Evolutionary conservation across 2,113 vertebrate species (phyloP), one percentile per base, ranked within the genome.

Genomic region (Hylia prasina): DNA sequence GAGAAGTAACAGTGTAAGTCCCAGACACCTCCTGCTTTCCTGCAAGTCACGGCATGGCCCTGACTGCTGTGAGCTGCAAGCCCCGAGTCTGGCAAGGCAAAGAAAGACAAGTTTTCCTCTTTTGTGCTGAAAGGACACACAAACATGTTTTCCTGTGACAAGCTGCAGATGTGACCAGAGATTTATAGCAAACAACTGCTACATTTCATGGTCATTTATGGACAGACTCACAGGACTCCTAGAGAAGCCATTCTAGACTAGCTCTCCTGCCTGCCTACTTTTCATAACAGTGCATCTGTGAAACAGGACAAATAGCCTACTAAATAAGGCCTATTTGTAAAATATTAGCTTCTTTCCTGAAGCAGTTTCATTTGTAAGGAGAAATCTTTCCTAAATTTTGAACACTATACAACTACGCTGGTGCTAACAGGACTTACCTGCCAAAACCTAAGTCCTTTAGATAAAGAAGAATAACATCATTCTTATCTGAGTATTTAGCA

Each of bases 31-130:
- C 19, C 30, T 60, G 1, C 51, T 93, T 81, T 68, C 33, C 73
- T 47, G 47, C 51, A 64, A 47, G 47, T 61, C 68, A 27, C 58
- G 76, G 53, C 54, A 15, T 35, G 51, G 78, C 45, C 45, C 42
- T 23, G 50, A 22, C 17, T 31, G 68, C 71, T 68, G 22, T 0
- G 0, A 82, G 45, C 40, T 78, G 56, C n/a, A 35, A n/a, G n/a
- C 71, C 33, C 65, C 3, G 3, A 75, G 56, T 39, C 30, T 78
- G 60, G 22, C 47, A 82, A 57, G 24, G 48, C 73, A 91, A 78
- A 82, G 24, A 30, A 57, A 35, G 31, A 35, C 61, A 48, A 37
- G 13, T 72, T 92, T 93, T 82, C 45, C 31, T 63, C 53, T 64
- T 71, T 54, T 1, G 0, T 27, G 31, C 22, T 72, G 79, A 58